phyloP scores from a whole-genome alignment of 2,888 invertebrate genomes.

The Sialis lutaria region DNA sequence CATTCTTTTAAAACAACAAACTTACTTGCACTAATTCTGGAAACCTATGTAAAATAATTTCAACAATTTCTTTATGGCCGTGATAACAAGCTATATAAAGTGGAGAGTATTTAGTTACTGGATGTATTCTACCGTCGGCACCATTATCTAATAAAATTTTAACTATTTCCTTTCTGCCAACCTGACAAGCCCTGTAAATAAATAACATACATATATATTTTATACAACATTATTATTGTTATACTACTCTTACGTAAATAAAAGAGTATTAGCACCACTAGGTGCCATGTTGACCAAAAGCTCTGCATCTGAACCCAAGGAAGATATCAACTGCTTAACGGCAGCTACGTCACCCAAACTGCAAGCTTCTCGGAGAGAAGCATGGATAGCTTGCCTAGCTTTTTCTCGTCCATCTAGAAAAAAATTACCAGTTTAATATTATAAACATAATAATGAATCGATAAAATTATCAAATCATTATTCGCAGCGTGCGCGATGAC shows the following conservation, averaged over 20 bases:
- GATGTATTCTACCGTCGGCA: conserved; percentile 78
- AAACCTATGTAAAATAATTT: conserved; percentile 58
- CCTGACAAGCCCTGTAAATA: conserved; percentile 58
- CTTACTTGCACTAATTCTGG: conserved; percentile 62
- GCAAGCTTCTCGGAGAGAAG: conserved; percentile 59
- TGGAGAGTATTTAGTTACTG: conserved; percentile 82
- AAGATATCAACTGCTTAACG: conserved; percentile 46
- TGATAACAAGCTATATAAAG: conserved; percentile 81
- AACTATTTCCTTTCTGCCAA: conserved; percentile 64
- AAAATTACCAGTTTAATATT: conserved; percentile 1
- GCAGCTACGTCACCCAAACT: conserved; percentile 44
- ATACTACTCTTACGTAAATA: conserved; percentile 56
- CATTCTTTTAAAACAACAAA: too few species aligned
- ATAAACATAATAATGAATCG: too few species aligned
- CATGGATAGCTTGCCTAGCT: conserved; percentile 54
- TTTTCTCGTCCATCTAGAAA: conserved; percentile 52
- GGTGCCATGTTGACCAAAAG: conserved; percentile 75
- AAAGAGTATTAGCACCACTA: conserved; percentile 69
- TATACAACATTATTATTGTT: neutral
- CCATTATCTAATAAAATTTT: conserved; percentile 59
- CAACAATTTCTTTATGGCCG: conserved; percentile 62
- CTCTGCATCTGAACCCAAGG: conserved; percentile 45
- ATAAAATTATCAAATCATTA: neutral
- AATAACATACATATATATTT: neutral
- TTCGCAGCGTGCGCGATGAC: too few species aligned